Conservation (phyloP, 1,140 invertebrate species). For the Pachyrhynchus sulphureomaculatus region DNA sequence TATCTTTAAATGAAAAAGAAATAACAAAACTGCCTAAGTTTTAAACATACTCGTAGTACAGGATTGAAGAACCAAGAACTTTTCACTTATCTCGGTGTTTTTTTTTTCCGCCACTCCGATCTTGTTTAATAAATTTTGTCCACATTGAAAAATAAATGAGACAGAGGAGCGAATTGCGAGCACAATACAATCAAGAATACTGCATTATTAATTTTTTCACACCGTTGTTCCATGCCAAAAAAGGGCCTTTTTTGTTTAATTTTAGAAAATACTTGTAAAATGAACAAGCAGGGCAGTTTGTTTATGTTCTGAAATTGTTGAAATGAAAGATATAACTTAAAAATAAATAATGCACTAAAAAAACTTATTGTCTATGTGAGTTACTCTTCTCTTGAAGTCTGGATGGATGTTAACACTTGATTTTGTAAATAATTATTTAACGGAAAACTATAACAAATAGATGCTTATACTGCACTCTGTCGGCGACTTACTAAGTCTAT, state of each 20-base stretch:
- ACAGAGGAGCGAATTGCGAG: not conserved
- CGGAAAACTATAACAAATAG: too few species aligned
- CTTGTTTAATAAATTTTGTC: slow-evolving; percentile 8
- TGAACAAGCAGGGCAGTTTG: not conserved
- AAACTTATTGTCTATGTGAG: too few species aligned
- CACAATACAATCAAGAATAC: slow-evolving; percentile 6
- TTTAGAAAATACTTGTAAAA: not conserved
- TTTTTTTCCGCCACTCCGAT: not conserved
- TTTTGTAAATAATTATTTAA: too few species aligned
- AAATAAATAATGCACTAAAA: too few species aligned
- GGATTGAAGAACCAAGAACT: not conserved
- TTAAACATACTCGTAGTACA: too few species aligned
- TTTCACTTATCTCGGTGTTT: slow-evolving; percentile 3
- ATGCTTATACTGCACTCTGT: too few species aligned
- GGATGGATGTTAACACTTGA: too few species aligned
- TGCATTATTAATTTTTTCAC: slow-evolving; percentile 13
- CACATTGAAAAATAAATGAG: slow-evolving; percentile 15
- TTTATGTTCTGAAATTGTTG: not conserved
- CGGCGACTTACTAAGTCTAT: too few species aligned
- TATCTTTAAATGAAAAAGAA: too few species aligned
- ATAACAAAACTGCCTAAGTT: too few species aligned
- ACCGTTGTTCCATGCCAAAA: not conserved
- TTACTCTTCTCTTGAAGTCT: too few species aligned
- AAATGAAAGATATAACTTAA: too few species aligned
- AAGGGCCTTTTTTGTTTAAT: not conserved